phyloP scores from a whole-genome alignment of 2,888 invertebrate species.

The Mythimna loreyi region DNA sequence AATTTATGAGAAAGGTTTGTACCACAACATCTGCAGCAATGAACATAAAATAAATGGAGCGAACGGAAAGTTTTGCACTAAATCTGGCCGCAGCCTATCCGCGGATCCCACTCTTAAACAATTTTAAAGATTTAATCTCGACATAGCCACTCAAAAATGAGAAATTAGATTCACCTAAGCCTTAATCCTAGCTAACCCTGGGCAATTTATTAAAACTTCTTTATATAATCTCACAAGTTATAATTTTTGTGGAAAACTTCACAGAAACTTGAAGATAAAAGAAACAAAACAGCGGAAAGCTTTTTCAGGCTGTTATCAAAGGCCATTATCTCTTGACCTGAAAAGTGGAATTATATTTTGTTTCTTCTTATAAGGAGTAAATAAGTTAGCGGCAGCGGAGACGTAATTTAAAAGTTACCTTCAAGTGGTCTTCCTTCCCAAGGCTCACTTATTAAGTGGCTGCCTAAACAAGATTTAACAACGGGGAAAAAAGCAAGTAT shows the following conservation, averaged over 20 bases:
- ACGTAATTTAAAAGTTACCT: constrained; percentile 88
- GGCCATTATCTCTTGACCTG: constrained; percentile 90
- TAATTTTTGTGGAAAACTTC: constrained; percentile 88
- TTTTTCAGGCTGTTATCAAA: constrained; percentile 90
- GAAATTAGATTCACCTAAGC: constrained; percentile 78
- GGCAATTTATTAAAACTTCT: constrained; percentile 89
- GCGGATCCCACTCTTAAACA: constrained; percentile 58
- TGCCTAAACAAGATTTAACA: constrained; percentile 76
- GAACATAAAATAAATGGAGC: constrained; percentile 56
- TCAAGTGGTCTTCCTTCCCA: constrained; percentile 77
- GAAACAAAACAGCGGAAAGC: constrained; percentile 91
- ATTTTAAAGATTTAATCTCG: constrained; percentile 63
- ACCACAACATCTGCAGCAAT: constrained; percentile 47
- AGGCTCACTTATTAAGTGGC: constrained; percentile 76
- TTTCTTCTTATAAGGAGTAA: constrained; percentile 88
- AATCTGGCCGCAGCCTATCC: constrained; percentile 54
- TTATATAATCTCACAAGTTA: constrained; percentile 89
- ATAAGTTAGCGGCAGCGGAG: constrained; percentile 86
- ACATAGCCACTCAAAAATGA: constrained; percentile 65
- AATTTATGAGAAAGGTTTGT: constrained; percentile 42
- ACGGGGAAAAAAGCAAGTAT: constrained; percentile 69
- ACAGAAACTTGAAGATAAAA: constrained; percentile 88
- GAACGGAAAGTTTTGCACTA: constrained; percentile 53
- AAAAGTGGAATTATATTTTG: constrained; percentile 90
- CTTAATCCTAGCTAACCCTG: constrained; percentile 82